Percentiles rank a stretch among this genome's conserved stretches.
Evolutionary conservation across 2,797 vertebrate genomes (phyloP).

Genomic region (Aythya fuligula): DNA sequence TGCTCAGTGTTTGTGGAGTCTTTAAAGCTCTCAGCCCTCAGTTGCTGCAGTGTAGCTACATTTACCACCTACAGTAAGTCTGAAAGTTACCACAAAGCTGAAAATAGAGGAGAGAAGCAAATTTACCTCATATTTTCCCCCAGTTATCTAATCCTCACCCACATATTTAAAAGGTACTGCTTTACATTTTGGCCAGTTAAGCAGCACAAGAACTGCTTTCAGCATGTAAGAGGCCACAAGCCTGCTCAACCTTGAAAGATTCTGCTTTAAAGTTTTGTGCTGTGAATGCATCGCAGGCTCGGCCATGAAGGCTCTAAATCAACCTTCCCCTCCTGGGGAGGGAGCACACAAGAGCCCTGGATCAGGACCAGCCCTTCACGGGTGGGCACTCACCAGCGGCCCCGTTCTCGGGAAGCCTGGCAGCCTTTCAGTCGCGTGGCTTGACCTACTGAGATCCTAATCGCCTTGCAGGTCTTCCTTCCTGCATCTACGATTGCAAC

Average conservation of each 20-base stretch:
- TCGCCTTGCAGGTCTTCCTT: background rate
- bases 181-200: background rate
- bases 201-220: background rate
- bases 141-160: background rate
- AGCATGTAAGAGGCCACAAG: background rate
- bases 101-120: background rate
- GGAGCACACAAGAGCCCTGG: fast-evolving
- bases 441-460: background rate
- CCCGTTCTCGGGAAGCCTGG: background rate
- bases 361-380: background rate
- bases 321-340: background rate
- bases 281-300: background rate
- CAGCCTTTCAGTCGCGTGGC: background rate
- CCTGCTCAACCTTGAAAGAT: background rate
- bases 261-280: background rate
- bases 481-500: background rate
- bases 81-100: background rate
- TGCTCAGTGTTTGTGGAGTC: background rate
- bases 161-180: background rate
- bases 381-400: background rate
- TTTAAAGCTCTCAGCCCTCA: background rate
- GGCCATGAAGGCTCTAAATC: background rate
- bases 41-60: background rate
- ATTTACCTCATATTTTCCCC: background rate
- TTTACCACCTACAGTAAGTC: background rate